Evolutionary conservation across 1,140 invertebrate genomes (phyloP).

Genomic region (Drosophila prosaltans): DNA sequence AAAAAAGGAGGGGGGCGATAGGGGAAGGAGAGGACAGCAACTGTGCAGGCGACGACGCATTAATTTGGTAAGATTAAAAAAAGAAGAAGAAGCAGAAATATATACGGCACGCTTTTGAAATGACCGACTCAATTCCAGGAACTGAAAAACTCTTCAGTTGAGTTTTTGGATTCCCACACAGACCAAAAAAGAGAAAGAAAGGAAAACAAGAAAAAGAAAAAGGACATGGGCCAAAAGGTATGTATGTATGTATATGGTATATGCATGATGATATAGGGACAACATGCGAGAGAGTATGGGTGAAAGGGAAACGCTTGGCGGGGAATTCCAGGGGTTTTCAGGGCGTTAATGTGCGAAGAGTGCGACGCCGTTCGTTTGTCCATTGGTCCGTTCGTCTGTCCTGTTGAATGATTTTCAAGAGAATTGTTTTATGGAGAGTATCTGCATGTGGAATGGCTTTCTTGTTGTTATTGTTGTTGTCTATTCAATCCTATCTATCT

Average conservation of each 20-base stretch:
- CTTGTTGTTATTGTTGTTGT: slow-evolving; percentile 14
- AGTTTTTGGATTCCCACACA: slow-evolving; percentile 51
- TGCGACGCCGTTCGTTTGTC: slow-evolving; percentile 16
- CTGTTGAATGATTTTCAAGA: slow-evolving; percentile 72
- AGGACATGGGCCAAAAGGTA: slow-evolving; percentile 44
- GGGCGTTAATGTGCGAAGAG: slow-evolving; percentile 80
- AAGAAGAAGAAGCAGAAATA: slow-evolving; percentile 13
- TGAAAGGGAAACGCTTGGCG: background rate
- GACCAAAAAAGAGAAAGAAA: background rate
- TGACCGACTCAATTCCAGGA: slow-evolving; percentile 69
- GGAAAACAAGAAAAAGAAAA: slow-evolving; percentile 43
- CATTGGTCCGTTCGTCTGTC: background rate
- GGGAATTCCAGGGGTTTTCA: slow-evolving; percentile 53
- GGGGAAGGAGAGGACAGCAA: background rate
- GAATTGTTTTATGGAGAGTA: slow-evolving; percentile 42
- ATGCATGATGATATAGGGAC: slow-evolving; percentile 3
- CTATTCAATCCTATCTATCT: slow-evolving; percentile 23
- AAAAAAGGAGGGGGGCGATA: background rate
- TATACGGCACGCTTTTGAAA: slow-evolving; percentile 66
- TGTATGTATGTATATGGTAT: no score
- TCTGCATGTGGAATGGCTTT: slow-evolving; percentile 23
- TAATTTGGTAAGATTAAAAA: slow-evolving; percentile 45
- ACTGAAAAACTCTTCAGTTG: slow-evolving; percentile 29
- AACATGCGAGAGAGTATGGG: background rate
- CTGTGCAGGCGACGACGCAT: slow-evolving; percentile 32